A percentile compares a stretch with the other conserved stretches of the same genome.
phyloP scores from a whole-genome alignment of 2,888 invertebrate genomes.

The Tetanocera ferruginea region DNA sequence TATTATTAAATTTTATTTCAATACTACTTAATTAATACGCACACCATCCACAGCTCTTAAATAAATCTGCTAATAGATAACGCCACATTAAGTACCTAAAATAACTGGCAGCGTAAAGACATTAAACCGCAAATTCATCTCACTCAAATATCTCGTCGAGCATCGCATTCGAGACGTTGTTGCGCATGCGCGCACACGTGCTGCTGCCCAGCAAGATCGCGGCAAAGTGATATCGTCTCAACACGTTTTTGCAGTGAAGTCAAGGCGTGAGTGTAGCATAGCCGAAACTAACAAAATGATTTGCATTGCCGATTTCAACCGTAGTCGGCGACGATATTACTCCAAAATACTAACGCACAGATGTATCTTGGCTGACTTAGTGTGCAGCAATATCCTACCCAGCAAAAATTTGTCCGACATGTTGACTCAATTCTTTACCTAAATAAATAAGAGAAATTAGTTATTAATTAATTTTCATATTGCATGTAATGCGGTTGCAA shows the following conservation, averaged over 20 bases:
- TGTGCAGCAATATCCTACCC: too few relatives aligned
- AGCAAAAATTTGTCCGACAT: too few relatives aligned
- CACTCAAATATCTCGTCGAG: neutral
- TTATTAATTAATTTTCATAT: too few relatives aligned
- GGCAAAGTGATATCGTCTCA: conserved; percentile 24
- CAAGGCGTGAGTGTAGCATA: conserved; percentile 8
- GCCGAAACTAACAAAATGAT: conserved; percentile 14
- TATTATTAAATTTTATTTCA: conserved; percentile 18
- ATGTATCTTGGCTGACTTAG: neutral
- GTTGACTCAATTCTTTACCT: too few relatives aligned
- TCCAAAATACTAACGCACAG: neutral
- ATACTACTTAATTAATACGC: neutral
- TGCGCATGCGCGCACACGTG: conserved; percentile 25
- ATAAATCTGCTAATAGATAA: neutral
- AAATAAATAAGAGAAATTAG: too few relatives aligned
- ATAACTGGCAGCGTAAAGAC: neutral
- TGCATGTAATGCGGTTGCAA: too few relatives aligned
- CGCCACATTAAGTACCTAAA: neutral
- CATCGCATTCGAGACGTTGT: neutral
- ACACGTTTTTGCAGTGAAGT: conserved; percentile 25
- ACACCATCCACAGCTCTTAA: neutral
- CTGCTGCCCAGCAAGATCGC: conserved; percentile 21
- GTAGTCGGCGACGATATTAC: neutral
- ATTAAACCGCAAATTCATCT: neutral
- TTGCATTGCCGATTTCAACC: conserved; percentile 30